Evolutionary conservation across 2,113 vertebrate genomes (phyloP), one percentile per base, ranked within the genome.

Genomic region (Pristiophorus japonicus): DNA sequence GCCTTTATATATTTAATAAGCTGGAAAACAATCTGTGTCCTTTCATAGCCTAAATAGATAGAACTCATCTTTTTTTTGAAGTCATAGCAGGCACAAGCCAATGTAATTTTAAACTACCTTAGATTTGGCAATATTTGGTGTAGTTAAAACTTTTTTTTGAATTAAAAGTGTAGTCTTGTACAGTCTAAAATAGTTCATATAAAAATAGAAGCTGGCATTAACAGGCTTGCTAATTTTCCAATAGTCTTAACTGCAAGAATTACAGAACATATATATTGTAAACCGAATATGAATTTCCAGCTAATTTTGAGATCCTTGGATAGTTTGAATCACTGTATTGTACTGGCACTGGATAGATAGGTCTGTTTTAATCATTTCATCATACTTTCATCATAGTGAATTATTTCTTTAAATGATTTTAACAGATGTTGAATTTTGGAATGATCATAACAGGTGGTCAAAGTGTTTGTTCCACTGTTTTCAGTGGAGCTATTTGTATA

Each of bases 341-440:
- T 14, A 81, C 20, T 22, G 34, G 30, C 18, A 42, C 27, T 90
- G 30, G 14, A 12, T 90, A 63, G 3, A 30, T n/a, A 63, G 88
- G 59, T 20, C 14, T 63, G 34, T 92, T 65, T 92, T 2, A 59
- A 22, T 38, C 88, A 65, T 6, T 62, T 14, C 14, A 92, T 16
- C n/a, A 38, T 62, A 66, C 38, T 6, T 62, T 14, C 14, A 92
- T 16, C n/a, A 38, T 62, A 66, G n/a, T 66, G n/a, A 45, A 70
- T 30, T 70, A 67, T 45, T 94, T 67, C 38, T 63, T 67, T 94
- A 14, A 66, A 65, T 22, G 3, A 20, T 45, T 24, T 6, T 11
- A 94, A 67, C 47, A 55, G 65, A 94, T 67, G 42, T 42, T 70
- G 42, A 30, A 70, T 94, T 94, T 70, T 94, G 92, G 92, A 94